A percentile compares a stretch with the other conserved stretches of the same genome.
Conservation (phyloP, 2,888 invertebrate genomes). For the Morpho achilles region DNA sequence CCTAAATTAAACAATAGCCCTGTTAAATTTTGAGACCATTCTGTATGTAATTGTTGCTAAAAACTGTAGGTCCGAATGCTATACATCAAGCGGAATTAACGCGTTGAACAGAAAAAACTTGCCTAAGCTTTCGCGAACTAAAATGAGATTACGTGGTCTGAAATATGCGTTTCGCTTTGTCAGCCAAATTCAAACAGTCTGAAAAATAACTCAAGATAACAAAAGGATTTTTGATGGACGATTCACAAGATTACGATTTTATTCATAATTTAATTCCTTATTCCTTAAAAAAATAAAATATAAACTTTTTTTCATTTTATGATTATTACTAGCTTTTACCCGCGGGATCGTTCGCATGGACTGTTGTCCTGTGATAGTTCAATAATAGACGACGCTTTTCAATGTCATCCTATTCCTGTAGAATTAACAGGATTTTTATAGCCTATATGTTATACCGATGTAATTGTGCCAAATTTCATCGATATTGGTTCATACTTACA, state of each 20-base stretch:
- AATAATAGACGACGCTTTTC: too few relatives aligned
- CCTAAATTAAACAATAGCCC: conserved; percentile 19
- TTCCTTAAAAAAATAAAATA: conserved; percentile 12
- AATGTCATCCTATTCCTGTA: too few relatives aligned
- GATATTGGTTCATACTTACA: too few relatives aligned
- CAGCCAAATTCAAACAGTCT: conserved; percentile 57
- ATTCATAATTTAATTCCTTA: conserved; percentile 21
- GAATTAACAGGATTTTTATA: too few relatives aligned
- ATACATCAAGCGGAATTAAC: conserved; percentile 47
- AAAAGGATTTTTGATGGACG: conserved; percentile 55
- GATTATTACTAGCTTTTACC: too few relatives aligned
- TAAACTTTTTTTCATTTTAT: not conserved
- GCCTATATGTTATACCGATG: too few relatives aligned
- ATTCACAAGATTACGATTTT: conserved; percentile 22
- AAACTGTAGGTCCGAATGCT: conserved; percentile 32
- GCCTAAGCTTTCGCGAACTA: conserved; percentile 54
- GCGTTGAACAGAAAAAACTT: conserved; percentile 51
- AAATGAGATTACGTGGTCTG: conserved; percentile 63
- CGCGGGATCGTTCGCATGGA: too few relatives aligned
- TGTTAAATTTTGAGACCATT: conserved; percentile 21
- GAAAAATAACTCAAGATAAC: conserved; percentile 69
- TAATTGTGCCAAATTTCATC: too few relatives aligned
- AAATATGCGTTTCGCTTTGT: conserved; percentile 71
- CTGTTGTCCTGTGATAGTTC: too few relatives aligned
- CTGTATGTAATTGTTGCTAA: conserved; percentile 30